Conservation (phyloP, 2,113 vertebrate species). For the Aphelocoma coerulescens region DNA sequence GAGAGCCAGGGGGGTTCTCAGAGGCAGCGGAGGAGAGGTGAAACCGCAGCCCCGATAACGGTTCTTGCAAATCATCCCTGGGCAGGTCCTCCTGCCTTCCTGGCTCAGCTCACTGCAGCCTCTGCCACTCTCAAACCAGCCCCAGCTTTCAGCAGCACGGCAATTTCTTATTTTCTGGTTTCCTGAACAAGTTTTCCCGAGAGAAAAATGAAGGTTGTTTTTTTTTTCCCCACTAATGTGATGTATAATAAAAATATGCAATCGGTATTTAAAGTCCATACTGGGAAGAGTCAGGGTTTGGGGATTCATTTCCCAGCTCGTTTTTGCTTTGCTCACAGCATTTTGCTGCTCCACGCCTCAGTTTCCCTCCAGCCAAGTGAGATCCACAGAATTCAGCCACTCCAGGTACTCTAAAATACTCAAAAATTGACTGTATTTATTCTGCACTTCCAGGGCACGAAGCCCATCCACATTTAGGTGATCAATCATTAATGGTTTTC, state of each 20-base stretch:
- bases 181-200: neutral
- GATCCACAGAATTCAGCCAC: neutral
- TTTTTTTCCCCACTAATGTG: no score
- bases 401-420: neutral
- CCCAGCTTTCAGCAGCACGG: neutral
- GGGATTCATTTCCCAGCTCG: neutral
- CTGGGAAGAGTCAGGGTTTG: neutral
- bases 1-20: accelerated
- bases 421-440: neutral
- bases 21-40: neutral
- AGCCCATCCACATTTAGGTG: neutral
- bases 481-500: neutral
- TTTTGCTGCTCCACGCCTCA: neutral
- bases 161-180: neutral
- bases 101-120: neutral
- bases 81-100: neutral
- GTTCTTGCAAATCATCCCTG: neutral
- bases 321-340: neutral
- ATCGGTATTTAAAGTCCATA: accelerated
- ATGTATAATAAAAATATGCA: neutral
- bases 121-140: neutral
- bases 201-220: neutral
- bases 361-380: neutral
- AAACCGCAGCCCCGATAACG: neutral
- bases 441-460: neutral